phyloP scores from a whole-genome alignment of 2,797 vertebrate species.

The Lycodopsis pacificus region DNA sequence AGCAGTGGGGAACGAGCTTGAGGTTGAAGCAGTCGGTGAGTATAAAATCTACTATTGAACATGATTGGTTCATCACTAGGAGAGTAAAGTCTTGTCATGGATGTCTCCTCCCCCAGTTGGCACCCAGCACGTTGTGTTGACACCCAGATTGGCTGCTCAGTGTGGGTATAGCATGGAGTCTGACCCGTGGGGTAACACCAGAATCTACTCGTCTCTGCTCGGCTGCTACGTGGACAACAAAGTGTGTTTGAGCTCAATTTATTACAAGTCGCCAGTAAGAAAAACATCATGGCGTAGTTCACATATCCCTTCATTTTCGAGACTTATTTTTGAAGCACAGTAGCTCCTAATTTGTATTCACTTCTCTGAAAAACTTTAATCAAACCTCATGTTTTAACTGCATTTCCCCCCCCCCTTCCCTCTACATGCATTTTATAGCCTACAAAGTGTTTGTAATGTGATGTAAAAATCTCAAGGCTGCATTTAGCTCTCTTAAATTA shows the following conservation, averaged over 20 bases:
- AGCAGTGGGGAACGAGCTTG: constrained; percentile 78
- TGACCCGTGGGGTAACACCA: constrained; percentile 81
- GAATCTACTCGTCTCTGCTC: constrained; percentile 82
- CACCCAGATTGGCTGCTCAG: too few relatives aligned
- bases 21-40: constrained; percentile 84
- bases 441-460: too few relatives aligned
- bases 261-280: background rate
- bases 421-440: too few relatives aligned
- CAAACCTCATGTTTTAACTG: background rate
- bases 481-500: too few relatives aligned
- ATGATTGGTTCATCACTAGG: rapidly evolving
- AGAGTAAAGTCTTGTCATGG: background rate
- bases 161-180: too few relatives aligned
- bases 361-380: background rate
- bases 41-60: background rate
- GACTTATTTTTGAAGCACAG: too few relatives aligned
- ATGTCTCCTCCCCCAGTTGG: too few relatives aligned
- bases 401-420: too few relatives aligned
- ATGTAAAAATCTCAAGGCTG: too few relatives aligned
- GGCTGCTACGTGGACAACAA: constrained; percentile 83
- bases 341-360: background rate
- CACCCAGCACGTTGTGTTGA: too few relatives aligned
- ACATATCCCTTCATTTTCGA: background rate
- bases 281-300: background rate
- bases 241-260: constrained; percentile 57